phyloP scores from a whole-genome alignment of 2,113 vertebrate genomes.

The Trogon melanurus region DNA sequence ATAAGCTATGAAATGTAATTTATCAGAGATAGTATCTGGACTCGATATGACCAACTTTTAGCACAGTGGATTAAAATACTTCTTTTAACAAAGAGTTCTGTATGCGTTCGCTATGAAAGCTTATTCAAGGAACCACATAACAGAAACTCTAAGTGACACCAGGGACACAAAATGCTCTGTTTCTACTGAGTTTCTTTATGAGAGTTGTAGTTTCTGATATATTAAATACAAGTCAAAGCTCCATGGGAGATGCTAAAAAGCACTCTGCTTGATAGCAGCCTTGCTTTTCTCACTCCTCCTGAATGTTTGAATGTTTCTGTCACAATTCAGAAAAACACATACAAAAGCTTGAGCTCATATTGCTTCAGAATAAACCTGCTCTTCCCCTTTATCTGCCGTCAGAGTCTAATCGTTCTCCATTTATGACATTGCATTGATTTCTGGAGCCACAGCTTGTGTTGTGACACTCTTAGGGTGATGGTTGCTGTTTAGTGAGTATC shows the following conservation, averaged over 20 bases:
- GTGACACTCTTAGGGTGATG: background rate
- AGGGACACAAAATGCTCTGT: background rate
- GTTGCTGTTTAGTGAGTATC: background rate
- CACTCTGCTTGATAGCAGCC: background rate
- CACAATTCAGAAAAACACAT: background rate
- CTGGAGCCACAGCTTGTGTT: background rate
- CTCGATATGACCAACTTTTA: background rate
- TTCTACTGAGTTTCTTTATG: background rate
- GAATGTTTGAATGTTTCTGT: background rate
- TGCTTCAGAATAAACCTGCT: background rate
- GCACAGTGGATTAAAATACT: background rate
- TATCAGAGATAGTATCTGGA: background rate
- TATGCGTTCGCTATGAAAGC: background rate
- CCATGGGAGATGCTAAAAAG: background rate
- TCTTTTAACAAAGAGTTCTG: background rate
- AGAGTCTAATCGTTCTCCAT: background rate
- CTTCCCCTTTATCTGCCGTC: background rate
- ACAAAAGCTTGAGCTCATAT: background rate
- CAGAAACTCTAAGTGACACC: background rate
- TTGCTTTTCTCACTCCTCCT: background rate
- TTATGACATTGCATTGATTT: background rate
- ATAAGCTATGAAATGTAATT: background rate
- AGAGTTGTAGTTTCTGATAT: background rate
- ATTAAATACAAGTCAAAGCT: background rate
- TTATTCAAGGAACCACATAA: background rate